phyloP scores from a whole-genome alignment of 2,888 invertebrate species.

The Lacanobia oleracea region DNA sequence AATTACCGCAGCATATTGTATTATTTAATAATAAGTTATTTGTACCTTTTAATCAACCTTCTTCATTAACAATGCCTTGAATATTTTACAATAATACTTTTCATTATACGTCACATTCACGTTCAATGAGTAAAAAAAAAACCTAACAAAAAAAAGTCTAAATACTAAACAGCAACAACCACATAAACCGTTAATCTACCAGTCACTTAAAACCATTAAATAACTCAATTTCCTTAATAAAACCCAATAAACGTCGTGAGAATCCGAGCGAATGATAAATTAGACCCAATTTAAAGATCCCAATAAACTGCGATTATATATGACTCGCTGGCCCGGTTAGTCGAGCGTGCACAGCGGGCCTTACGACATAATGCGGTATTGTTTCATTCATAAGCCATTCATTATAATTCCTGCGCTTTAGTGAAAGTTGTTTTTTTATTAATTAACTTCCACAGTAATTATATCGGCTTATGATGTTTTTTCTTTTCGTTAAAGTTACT shows the following conservation, averaged over 20 bases:
- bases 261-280: constrained; percentile 29
- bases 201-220: constrained; percentile 2
- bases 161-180: background rate
- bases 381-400: constrained; percentile 55
- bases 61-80: background rate
- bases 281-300: constrained; percentile 27
- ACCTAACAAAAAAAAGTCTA: background rate
- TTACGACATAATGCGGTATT: constrained; percentile 53
- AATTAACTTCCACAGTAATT: constrained; percentile 37
- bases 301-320: constrained; percentile 20
- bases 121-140: background rate
- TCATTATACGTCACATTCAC: background rate
- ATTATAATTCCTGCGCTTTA: constrained; percentile 50
- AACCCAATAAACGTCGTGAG: constrained; percentile 8
- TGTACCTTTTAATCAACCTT: background rate
- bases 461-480: background rate
- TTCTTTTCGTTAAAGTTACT: background rate
- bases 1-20: background rate
- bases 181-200: background rate
- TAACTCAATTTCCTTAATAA: constrained; percentile 13
- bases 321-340: constrained; percentile 24
- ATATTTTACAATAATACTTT: background rate
- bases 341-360: constrained; percentile 32
- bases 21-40: background rate
- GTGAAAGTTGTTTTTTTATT: constrained; percentile 51